Evolutionary conservation across 2,113 vertebrate species (phyloP), one percentile per base, ranked within the genome.

Genomic region (Phalacrocorax carbo): DNA sequence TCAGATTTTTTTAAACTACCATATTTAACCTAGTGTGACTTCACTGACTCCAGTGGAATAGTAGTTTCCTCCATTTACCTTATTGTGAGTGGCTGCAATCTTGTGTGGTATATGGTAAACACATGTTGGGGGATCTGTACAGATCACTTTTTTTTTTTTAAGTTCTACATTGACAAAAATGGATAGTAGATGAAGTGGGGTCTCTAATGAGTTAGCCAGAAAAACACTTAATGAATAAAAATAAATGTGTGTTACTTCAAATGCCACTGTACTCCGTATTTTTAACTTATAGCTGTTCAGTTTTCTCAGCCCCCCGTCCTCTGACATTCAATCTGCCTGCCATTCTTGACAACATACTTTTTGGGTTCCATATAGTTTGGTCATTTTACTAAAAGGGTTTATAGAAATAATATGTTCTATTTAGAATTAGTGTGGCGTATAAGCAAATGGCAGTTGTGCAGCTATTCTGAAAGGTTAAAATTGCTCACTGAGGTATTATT

Each of bases 371-470:
- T 84, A 82, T 82, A 96, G 88, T 83, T 96, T 52, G 40, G 79
- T 95, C 46, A 9, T 96, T 97, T 97, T 82, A 75, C 94, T 96
- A 96, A 96, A n/a, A 93, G 65, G 25, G 46, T 96, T 98, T 95
- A 94, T 20, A 94, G 94, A 95, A 94, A 96, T 90, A 98, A 32
- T 73, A 92, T 73, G 79, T 97, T 94, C 70, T 80, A 55, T 85
- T 98, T 96, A 94, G 94, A 97, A 36, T 93, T 69, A 96, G 94
- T 38, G 66, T 77, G 93, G 94, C n/a, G 23, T 90, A 93, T 83
- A 94, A 96, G 95, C 79, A 98, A 97, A 95, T 89, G 90, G 91
- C 94, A 96, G 86, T 95, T 96, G 92, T 95, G 93, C 54, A 44
- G 83, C 93, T 82, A 9, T 87, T 95, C 82, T 57, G 57, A 94